Evolutionary conservation across 2,888 invertebrate species (phyloP).

Genomic region (Catonia carolina): DNA sequence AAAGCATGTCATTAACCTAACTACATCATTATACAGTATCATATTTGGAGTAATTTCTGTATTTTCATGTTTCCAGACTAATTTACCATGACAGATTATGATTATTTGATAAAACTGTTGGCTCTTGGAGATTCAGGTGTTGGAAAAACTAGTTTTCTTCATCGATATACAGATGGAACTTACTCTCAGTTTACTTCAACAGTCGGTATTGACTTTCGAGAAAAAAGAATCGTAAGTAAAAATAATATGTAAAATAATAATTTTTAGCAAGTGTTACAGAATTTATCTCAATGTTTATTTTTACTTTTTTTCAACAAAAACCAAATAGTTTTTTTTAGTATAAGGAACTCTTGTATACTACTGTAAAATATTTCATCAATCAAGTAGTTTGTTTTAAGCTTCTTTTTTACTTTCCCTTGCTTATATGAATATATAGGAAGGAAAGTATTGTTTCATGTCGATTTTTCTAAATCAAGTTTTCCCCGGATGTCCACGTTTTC

Average conservation of each 20-base stretch:
- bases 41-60: too few species aligned
- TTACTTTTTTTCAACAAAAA: neutral
- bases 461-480: too few species aligned
- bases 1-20: too few species aligned
- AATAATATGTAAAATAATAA: too few species aligned
- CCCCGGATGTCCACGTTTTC: too few species aligned
- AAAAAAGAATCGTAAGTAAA: slow-evolving; percentile 80
- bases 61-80: too few species aligned
- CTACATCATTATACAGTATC: too few species aligned
- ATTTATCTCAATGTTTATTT: neutral
- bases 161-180: slow-evolving; percentile 89
- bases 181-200: slow-evolving; percentile 94
- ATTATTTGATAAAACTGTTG: slow-evolving; percentile 86
- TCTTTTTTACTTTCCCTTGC: too few species aligned
- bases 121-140: slow-evolving; percentile 96
- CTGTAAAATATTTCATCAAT: too few species aligned
- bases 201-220: slow-evolving; percentile 95
- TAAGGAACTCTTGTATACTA: neutral
- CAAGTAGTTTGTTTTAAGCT: too few species aligned
- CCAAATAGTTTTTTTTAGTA: neutral
- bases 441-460: too few species aligned
- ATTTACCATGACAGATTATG: slow-evolving; percentile 56
- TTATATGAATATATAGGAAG: too few species aligned
- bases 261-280: neutral
- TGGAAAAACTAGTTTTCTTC: slow-evolving; percentile 93